Conservation (phyloP, 2,797 vertebrate species). For the Propithecus deckenii region DNA sequence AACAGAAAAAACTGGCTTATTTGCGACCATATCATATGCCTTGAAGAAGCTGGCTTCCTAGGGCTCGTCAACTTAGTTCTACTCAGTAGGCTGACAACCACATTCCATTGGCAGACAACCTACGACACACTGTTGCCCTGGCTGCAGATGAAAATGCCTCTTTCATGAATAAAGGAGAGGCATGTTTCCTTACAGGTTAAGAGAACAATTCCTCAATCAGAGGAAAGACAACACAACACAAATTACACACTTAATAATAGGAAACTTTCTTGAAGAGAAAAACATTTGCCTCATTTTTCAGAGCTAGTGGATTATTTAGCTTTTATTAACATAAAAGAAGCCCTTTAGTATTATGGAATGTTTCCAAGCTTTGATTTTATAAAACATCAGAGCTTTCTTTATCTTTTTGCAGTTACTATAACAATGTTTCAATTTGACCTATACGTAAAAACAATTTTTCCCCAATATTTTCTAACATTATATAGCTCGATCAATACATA, state of each 20-base stretch:
- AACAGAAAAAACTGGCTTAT: not conserved
- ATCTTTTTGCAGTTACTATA: not conserved
- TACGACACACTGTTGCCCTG: too few species aligned
- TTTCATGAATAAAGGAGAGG: not conserved
- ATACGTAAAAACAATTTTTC: not conserved
- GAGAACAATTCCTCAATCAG: not conserved
- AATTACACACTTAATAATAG: not conserved
- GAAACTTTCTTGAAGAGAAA: not conserved
- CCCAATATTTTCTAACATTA: not conserved
- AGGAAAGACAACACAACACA: not conserved
- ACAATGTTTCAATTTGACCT: not conserved
- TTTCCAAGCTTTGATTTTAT: not conserved
- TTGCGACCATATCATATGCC: not conserved
- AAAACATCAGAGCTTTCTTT: not conserved
- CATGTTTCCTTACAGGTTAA: not conserved
- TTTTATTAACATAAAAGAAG: constrained; percentile 1
- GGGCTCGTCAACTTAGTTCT: not conserved
- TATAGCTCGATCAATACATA: not conserved
- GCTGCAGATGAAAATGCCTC: not conserved
- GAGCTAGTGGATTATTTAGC: not conserved
- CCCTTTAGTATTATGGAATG: not conserved
- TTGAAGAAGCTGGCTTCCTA: not conserved
- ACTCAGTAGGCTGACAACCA: not conserved
- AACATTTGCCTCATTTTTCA: not conserved
- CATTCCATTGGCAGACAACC: not conserved